Evolutionary conservation across 2,113 vertebrate genomes (phyloP).

Genomic region (Nothocercus julius): DNA sequence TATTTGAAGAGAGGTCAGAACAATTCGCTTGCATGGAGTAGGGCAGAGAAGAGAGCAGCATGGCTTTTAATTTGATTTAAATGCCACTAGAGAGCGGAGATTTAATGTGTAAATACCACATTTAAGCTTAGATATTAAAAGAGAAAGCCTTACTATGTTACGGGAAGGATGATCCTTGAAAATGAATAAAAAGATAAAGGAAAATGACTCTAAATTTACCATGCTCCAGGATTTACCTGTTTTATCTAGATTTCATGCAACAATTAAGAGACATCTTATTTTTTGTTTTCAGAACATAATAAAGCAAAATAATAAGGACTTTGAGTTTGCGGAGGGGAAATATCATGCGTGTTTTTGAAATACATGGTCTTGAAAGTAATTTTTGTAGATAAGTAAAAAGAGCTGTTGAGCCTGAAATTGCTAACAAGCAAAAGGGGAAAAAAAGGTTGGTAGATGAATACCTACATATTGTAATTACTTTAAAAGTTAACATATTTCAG

Average conservation of each 20-base stretch:
- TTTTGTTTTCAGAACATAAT: not conserved
- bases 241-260: not conserved
- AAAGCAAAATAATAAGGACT: constrained; percentile 8
- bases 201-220: not conserved
- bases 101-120: not conserved
- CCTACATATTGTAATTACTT: not conserved
- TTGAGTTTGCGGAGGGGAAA: not conserved
- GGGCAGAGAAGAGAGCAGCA: not conserved
- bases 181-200: not conserved
- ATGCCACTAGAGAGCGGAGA: not conserved
- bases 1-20: not conserved
- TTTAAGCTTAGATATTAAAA: not conserved
- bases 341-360: not conserved
- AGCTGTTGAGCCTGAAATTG: not conserved
- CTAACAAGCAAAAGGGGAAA: not conserved
- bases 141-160: not conserved
- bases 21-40: not conserved
- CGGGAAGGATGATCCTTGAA: not conserved
- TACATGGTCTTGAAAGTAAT: not conserved
- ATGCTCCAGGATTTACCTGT: not conserved
- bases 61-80: not conserved
- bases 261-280: not conserved
- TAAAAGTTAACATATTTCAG: not conserved
- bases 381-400: not conserved
- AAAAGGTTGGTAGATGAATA: not conserved